phyloP scores from a whole-genome alignment of 2,888 invertebrate species.

The Tuta absoluta region DNA sequence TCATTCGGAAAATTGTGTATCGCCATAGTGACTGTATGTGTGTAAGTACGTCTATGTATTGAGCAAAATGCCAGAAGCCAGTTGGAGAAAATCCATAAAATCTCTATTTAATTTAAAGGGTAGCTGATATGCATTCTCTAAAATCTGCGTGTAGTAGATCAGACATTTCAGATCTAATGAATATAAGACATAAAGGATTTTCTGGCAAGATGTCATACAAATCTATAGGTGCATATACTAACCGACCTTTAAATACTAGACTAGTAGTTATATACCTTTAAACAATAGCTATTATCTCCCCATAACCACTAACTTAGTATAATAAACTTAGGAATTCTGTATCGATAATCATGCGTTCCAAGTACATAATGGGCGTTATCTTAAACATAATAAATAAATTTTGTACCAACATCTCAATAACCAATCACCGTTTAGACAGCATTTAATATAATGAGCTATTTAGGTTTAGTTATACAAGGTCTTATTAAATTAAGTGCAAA shows the following conservation, averaged over 20 bases:
- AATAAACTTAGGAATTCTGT: conserved; percentile 3
- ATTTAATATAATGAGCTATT: too few relatives aligned
- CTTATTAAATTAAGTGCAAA: too few relatives aligned
- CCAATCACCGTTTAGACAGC: neutral
- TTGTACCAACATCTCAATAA: conserved; percentile 13
- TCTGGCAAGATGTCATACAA: too few relatives aligned
- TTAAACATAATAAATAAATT: conserved; percentile 14
- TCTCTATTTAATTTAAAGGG: neutral
- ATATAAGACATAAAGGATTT: neutral
- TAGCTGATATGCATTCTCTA: too few relatives aligned
- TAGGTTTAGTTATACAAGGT: too few relatives aligned
- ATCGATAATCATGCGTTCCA: neutral
- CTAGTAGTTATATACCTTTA: neutral
- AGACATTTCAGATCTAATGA: neutral
- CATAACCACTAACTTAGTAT: neutral
- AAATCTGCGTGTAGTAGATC: too few relatives aligned
- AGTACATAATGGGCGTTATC: conserved; percentile 1
- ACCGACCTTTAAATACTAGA: too few relatives aligned
- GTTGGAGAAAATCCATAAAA: neutral
- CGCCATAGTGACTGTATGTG: neutral
- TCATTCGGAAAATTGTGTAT: too few relatives aligned
- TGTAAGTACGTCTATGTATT: neutral
- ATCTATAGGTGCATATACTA: too few relatives aligned
- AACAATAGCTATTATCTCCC: neutral
- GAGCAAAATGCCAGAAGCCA: neutral